Base-by-base conservation (phyloP, 2,888 invertebrate species). In the Mermis nigrescens region DNA sequence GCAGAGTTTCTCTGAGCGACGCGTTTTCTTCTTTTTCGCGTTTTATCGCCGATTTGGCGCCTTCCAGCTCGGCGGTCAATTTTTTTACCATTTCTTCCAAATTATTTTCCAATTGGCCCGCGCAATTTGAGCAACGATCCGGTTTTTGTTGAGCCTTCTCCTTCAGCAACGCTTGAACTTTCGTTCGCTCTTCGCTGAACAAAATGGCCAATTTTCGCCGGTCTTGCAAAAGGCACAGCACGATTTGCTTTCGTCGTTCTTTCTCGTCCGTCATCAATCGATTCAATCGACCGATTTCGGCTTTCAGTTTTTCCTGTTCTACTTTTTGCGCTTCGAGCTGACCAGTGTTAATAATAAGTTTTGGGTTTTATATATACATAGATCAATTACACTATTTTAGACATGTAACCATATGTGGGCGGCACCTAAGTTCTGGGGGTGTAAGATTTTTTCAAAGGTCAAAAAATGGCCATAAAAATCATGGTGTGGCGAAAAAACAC, bases 261-360 rank as follows among this genome's bases (percentile, higher is more conserved):
- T 68, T 62, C 59, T 73, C 73, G 55, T 73, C 73, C 55, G 70
- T 71, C 31, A 73, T 60, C 55, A 68, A 66, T 12, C 66, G 66
- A 19, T 68, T 63, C 7, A 68, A 66, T 60, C 72, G 72, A 64
- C 72, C 70, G 55, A 72, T 60, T 62, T 74, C 74, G 61, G 72
- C 72, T 60, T 75, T 73, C 63, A 72, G 59, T 55, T 70, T 70
- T 60, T 71, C 70, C 46, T 65, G 66, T 58, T 72, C 70, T 7
- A 61, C 64, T 60, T 73, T 72, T 62, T 73, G 48, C 22, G 28
- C 22, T 38, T 61, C 61, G 2, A 58, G 27, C 61, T 61, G 26
- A 65, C 4, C 53, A 32, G n/a, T n/a, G n/a, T n/a, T n/a, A n/a
- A n/a, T n/a, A 3, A 52, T 28, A 58, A 19, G 55, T n/a, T n/a